These are phyloP conservation scores for Columba livia DNA, from an alignment of 2,113 vertebrate species.

Conservation along the genomic window DNA sequence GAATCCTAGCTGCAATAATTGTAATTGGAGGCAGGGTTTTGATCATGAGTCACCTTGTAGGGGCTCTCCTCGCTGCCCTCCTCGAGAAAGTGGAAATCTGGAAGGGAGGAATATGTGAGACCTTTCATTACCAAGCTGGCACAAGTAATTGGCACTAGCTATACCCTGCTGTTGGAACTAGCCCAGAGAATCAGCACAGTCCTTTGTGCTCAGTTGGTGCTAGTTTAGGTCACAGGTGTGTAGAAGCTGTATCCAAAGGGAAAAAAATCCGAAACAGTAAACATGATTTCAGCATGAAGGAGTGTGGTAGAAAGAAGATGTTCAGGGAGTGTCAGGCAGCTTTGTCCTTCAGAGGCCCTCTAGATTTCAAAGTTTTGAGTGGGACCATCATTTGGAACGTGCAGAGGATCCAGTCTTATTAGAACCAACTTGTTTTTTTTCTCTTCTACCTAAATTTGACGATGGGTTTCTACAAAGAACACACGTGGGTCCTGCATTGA, in stretches of 20 bases:
- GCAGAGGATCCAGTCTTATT: background rate
- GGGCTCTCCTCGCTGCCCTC: background rate
- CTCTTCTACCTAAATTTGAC: background rate
- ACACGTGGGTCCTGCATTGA: background rate
- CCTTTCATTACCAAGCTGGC: slow-evolving; percentile 39
- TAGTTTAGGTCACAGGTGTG: slow-evolving; percentile 18
- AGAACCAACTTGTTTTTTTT: background rate
- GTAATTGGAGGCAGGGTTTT: slow-evolving; percentile 26
- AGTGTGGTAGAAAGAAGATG: background rate
- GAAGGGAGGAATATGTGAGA: background rate
- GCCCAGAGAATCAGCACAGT: slow-evolving; percentile 4
- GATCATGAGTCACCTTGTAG: slow-evolving; percentile 42
- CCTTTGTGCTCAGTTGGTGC: background rate
- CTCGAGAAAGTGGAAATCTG: slow-evolving; percentile 38
- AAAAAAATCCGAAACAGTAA: background rate
- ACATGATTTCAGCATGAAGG: background rate
- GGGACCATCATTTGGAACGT: background rate
- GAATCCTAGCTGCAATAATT: slow-evolving; percentile 35
- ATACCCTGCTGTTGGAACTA: slow-evolving; percentile 36
- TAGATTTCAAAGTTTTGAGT: background rate
- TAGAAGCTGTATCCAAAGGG: background rate
- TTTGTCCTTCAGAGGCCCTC: background rate
- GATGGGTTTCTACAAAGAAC: background rate
- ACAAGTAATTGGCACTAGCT: background rate
- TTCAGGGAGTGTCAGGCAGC: background rate